Evolutionary conservation across 1,140 invertebrate species (phyloP).

Genomic region (Drosophila sp.): DNA sequence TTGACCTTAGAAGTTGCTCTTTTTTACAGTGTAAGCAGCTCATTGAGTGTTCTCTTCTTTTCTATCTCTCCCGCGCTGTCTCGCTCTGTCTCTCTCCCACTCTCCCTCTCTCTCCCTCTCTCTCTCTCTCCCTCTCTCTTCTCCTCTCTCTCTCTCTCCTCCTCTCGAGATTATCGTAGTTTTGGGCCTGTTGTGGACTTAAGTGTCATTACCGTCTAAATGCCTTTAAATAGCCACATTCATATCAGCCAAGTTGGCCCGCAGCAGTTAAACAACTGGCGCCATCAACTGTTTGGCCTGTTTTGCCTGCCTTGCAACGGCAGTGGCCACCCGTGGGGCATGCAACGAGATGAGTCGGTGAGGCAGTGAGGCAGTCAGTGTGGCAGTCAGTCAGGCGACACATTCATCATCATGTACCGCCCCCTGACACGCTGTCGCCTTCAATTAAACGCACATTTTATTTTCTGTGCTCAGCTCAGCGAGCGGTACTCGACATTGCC

Average conservation of each 20-base stretch:
- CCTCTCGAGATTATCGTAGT: slow-evolving; percentile 29
- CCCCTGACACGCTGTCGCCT: slow-evolving; percentile 65
- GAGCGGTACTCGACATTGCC: slow-evolving; percentile 56
- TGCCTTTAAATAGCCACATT: slow-evolving; percentile 77
- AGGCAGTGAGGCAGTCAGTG: slow-evolving; percentile 7
- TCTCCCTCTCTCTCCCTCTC: neutral
- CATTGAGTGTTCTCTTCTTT: neutral
- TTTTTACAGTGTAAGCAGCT: too few relatives aligned
- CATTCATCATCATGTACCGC: slow-evolving; percentile 72
- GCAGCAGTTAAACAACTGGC: slow-evolving; percentile 41
- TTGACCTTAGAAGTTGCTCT: too few relatives aligned
- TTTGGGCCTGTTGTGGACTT: slow-evolving; percentile 49
- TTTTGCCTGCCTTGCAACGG: too few relatives aligned
- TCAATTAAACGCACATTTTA: slow-evolving; percentile 78
- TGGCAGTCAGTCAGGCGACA: slow-evolving; percentile 32
- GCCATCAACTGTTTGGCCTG: slow-evolving; percentile 40
- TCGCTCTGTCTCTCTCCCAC: too few relatives aligned
- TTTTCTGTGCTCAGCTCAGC: slow-evolving; percentile 54
- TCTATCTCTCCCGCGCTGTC: neutral
- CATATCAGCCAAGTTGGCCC: slow-evolving; percentile 35
- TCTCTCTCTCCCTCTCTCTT: neutral
- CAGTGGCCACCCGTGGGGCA: slow-evolving; percentile 47
- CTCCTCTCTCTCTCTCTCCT: neutral
- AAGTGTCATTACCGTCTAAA: slow-evolving; percentile 74
- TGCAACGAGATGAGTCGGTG: neutral